Conservation (phyloP, 2,113 vertebrate species). For the Anguilla japonica region DNA sequence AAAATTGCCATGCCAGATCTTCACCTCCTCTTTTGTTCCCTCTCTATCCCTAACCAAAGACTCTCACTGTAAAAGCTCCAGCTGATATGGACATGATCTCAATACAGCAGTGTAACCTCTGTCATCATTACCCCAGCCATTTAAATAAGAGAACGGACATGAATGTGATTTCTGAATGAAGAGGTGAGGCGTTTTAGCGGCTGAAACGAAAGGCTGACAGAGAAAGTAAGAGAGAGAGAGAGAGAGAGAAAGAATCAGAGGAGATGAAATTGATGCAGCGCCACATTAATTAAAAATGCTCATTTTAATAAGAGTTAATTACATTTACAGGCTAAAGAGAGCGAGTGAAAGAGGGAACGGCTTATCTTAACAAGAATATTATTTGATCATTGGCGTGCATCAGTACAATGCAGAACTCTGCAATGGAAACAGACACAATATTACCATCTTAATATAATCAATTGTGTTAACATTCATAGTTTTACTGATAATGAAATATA, state of each 20-base stretch:
- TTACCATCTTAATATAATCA: constrained; percentile 43
- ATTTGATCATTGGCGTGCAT: constrained; percentile 46
- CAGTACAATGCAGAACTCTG: constrained; percentile 40
- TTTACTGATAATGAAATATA: constrained; percentile 27
- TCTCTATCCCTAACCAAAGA: neutral
- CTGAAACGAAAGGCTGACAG: constrained; percentile 42
- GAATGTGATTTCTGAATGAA: neutral
- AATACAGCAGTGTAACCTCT: neutral
- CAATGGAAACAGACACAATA: constrained; percentile 33
- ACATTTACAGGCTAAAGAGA: constrained; percentile 56
- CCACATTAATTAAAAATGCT: constrained; percentile 64
- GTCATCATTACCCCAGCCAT: neutral
- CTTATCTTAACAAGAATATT: constrained; percentile 45
- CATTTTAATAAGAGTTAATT: constrained; percentile 70
- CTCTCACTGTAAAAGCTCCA: neutral
- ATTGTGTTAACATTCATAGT: constrained; percentile 32
- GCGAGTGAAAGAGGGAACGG: constrained; percentile 43
- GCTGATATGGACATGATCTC: neutral
- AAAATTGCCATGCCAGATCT: neutral
- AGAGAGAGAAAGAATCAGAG: constrained; percentile 56
- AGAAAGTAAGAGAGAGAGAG: constrained; percentile 26
- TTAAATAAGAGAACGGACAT: constrained; percentile 8
- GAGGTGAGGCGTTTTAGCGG: constrained; percentile 1
- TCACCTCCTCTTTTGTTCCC: neutral
- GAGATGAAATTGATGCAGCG: constrained; percentile 51